These are phyloP conservation scores for Tinea pellionella DNA, from an alignment of 2,888 invertebrate species.

Conservation along the genomic window DNA sequence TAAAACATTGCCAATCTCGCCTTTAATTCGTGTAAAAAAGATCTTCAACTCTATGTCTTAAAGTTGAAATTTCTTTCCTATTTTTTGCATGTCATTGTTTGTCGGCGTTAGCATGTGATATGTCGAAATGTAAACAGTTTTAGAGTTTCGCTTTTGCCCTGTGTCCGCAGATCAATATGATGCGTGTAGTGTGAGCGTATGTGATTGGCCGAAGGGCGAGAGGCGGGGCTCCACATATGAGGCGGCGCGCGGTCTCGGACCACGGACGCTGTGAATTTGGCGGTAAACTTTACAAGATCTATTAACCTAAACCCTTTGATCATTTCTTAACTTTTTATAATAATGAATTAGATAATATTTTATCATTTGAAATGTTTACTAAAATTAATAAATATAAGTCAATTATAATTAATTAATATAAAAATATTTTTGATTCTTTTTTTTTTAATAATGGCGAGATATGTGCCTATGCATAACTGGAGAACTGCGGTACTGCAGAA, in stretches of 20 bases:
- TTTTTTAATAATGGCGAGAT: too few species aligned
- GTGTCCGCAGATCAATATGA: constrained; percentile 59
- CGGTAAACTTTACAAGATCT: constrained; percentile 37
- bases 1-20: not conserved
- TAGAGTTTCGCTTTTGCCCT: constrained; percentile 12
- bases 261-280: constrained; percentile 39
- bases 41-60: rapidly evolving
- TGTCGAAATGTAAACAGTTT: not conserved
- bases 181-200: constrained; percentile 47
- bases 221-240: constrained; percentile 49
- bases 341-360: constrained; percentile 1
- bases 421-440: too few species aligned
- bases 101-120: constrained; percentile 67
- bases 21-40: not conserved
- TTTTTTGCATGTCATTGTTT: constrained; percentile 22
- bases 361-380: too few species aligned
- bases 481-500: too few species aligned
- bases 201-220: constrained; percentile 59
- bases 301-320: not conserved
- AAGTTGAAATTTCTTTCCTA: constrained; percentile 23
- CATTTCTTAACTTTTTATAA: not conserved
- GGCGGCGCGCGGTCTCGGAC: constrained; percentile 17
- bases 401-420: constrained; percentile 56
- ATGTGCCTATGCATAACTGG: too few species aligned
- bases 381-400: constrained; percentile 19